Conservation (phyloP, 1,140 invertebrate genomes). For the Caerostris extrusa region DNA sequence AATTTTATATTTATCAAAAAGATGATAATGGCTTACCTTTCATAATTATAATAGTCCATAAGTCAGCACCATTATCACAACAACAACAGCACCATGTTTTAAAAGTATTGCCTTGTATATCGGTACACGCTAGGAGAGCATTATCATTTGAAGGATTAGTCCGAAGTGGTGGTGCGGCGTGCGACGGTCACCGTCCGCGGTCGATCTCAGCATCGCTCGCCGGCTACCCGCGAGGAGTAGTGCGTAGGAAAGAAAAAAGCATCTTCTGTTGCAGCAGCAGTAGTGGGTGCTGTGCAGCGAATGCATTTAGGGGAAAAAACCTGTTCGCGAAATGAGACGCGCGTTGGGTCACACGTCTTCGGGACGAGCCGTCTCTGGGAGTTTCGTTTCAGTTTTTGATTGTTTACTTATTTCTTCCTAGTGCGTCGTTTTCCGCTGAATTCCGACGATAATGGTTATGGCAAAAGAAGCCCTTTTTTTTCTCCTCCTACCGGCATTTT, state of each 20-base stretch:
- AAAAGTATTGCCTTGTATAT: neutral
- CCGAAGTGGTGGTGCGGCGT: neutral
- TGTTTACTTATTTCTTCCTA: conserved; percentile 46
- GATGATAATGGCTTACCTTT: neutral
- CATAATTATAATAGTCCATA: conserved; percentile 25
- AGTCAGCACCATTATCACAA: neutral
- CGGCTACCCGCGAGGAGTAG: neutral
- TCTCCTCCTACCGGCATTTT: neutral
- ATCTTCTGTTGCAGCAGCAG: conserved; percentile 11
- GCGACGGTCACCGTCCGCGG: conserved; percentile 15
- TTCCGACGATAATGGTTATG: conserved; percentile 33
- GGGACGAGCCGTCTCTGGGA: conserved; percentile 42
- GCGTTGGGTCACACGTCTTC: conserved; percentile 66
- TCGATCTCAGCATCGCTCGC: neutral
- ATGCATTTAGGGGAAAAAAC: conserved; percentile 60
- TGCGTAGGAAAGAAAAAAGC: conserved; percentile 18
- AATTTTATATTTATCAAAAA: neutral
- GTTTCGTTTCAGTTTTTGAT: conserved; percentile 30
- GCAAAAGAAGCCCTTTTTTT: conserved; percentile 12
- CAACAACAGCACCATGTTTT: neutral
- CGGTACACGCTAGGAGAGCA: neutral
- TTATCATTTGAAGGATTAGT: neutral
- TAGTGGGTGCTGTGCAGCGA: conserved; percentile 39
- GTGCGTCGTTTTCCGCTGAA: conserved; percentile 16
- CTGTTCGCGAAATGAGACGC: conserved; percentile 67